Percentiles rank a stretch among this genome's conserved stretches.
These are phyloP conservation scores for Calidris pygmaea DNA, from an alignment of 2,113 vertebrate species.

Conservation along the genomic window DNA sequence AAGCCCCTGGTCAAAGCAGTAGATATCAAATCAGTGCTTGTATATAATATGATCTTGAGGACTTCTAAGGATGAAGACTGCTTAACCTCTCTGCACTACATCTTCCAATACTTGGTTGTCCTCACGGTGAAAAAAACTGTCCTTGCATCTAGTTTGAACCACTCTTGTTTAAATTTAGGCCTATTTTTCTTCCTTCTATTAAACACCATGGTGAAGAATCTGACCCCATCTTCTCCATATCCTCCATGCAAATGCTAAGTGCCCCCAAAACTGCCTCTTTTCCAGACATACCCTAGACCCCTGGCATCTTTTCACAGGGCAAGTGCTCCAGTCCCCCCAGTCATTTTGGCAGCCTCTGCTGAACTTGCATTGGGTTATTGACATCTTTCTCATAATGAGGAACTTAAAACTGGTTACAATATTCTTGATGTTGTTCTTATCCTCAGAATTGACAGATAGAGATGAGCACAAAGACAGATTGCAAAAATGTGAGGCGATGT, in stretches of 20 bases:
- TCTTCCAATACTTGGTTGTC: not conserved
- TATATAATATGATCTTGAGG: not conserved
- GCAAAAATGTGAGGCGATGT: not conserved
- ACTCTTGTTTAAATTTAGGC: not conserved
- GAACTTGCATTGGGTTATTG: not conserved
- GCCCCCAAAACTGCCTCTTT: not conserved
- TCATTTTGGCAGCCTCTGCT: not conserved
- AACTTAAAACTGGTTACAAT: not conserved
- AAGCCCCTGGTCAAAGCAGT: not conserved
- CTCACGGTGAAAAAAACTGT: not conserved
- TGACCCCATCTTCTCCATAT: not conserved
- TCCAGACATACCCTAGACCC: too few species aligned
- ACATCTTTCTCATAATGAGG: not conserved
- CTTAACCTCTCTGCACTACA: not conserved
- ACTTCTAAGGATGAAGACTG: not conserved
- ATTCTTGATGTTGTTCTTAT: not conserved
- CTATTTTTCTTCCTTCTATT: not conserved
- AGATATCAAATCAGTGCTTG: not conserved
- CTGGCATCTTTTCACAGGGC: rapidly evolving
- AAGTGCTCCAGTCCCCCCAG: not conserved
- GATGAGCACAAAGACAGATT: not conserved
- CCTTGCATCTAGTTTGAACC: not conserved
- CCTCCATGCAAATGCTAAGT: not conserved
- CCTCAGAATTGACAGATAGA: not conserved
- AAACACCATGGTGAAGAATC: too few species aligned